Evolutionary conservation across 2,113 vertebrate genomes (phyloP).

Genomic region (Grammomys surdaster): DNA sequence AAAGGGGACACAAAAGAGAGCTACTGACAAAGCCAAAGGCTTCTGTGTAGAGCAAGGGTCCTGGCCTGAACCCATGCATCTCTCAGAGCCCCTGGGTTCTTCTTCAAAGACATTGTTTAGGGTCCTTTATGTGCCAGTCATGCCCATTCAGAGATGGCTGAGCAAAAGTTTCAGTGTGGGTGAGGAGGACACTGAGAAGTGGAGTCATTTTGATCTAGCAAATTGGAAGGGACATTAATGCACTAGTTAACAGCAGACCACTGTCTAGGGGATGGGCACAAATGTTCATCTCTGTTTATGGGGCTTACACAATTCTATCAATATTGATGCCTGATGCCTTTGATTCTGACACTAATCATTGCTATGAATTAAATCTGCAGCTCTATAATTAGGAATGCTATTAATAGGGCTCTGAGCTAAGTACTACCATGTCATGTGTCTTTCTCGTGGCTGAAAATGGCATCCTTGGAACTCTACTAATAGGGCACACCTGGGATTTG

Average conservation of each 20-base stretch:
- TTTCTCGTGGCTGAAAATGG: constrained; percentile 85
- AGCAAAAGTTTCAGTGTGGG: constrained; percentile 58
- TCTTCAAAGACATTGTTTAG: constrained; percentile 59
- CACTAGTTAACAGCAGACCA: constrained; percentile 82
- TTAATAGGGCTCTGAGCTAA: constrained; percentile 88
- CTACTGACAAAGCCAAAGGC: constrained; percentile 52
- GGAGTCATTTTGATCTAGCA: constrained; percentile 74
- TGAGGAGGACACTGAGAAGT: constrained; percentile 68
- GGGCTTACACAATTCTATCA: constrained; percentile 85
- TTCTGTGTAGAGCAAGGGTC: not conserved
- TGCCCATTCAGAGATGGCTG: not conserved
- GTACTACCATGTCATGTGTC: constrained; percentile 79
- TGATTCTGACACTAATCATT: constrained; percentile 89
- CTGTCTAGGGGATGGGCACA: constrained; percentile 71
- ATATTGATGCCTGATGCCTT: constrained; percentile 89
- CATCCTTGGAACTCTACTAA: constrained; percentile 82
- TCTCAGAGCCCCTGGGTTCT: constrained; percentile 21
- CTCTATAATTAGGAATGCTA: constrained; percentile 89
- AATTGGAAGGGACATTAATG: constrained; percentile 83
- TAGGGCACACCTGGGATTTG: constrained; percentile 79
- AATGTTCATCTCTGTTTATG: constrained; percentile 85
- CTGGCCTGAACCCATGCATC: not conserved
- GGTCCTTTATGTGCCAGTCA: constrained; percentile 49
- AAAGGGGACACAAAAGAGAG: constrained; percentile 56
- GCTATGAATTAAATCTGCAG: constrained; percentile 89